Percentiles rank a stretch among this genome's conserved stretches.
Conservation (phyloP, 2,797 vertebrate genomes). For the Mormyrops boulengeri region DNA sequence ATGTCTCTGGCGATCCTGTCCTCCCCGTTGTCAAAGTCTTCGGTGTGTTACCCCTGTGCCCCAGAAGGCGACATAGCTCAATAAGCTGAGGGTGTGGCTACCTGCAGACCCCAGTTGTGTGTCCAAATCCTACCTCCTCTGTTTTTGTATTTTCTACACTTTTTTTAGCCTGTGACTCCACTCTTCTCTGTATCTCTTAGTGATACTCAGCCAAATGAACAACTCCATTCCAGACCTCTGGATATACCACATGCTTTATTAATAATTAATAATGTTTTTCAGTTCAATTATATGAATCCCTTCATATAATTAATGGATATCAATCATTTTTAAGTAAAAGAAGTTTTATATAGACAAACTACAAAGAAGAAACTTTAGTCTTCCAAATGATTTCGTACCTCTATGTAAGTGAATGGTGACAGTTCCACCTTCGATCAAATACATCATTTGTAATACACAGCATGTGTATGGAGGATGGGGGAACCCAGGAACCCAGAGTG, state of each 20-base stretch:
- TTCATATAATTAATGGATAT: neutral
- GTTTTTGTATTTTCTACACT: neutral
- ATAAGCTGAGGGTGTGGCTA: neutral
- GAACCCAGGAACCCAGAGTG: neutral
- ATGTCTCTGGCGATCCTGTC: neutral
- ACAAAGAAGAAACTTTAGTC: neutral
- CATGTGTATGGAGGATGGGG: neutral
- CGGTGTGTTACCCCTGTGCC: no score
- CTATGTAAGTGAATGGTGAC: neutral
- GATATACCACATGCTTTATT: neutral
- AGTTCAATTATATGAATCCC: neutral
- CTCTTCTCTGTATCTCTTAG: neutral
- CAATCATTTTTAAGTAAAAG: neutral
- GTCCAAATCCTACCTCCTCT: neutral
- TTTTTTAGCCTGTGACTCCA: neutral
- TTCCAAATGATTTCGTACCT: neutral
- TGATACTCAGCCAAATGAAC: neutral
- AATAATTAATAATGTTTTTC: neutral
- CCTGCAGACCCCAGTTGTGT: neutral
- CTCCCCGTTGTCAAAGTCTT: neutral
- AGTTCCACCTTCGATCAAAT: neutral
- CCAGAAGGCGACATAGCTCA: neutral
- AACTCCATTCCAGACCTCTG: neutral
- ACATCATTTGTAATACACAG: neutral
- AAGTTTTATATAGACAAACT: neutral